These are phyloP conservation scores for Clarias fuscus DNA, from an alignment of 2,797 vertebrate species.

Conservation along the genomic window DNA sequence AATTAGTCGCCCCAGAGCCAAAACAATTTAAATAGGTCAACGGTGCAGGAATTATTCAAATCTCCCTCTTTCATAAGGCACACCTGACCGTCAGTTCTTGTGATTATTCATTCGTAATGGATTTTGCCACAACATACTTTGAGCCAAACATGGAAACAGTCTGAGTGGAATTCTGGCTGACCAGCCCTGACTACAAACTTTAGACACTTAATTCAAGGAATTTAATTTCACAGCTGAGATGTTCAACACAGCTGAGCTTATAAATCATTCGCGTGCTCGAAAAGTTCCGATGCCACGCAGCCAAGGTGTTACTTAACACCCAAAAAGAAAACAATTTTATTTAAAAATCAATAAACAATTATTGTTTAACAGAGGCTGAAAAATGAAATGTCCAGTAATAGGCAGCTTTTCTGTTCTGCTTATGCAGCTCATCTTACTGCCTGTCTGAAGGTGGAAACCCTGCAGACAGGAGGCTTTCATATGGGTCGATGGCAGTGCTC, in stretches of 20 bases:
- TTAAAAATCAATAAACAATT: background rate
- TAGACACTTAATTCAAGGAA: background rate
- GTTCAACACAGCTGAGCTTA: conserved; percentile 12
- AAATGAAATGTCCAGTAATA: background rate
- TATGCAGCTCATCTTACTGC: background rate
- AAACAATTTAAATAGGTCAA: no score
- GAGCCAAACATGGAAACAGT: background rate
- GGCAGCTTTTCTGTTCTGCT: background rate
- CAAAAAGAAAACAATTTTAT: no score
- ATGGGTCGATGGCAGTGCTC: background rate
- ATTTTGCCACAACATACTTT: conserved; percentile 5
- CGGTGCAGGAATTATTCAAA: background rate
- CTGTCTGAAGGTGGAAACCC: background rate
- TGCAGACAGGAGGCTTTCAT: background rate
- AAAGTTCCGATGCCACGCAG: background rate
- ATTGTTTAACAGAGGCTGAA: background rate
- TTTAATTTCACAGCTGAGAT: conserved; percentile 23
- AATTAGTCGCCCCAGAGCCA: background rate
- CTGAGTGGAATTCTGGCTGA: background rate
- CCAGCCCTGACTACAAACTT: conserved; percentile 2
- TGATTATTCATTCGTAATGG: background rate
- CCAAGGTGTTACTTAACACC: background rate
- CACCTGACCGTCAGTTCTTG: background rate
- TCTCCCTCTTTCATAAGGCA: background rate
- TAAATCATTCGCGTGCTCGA: background rate